Percentiles rank a stretch among this genome's conserved stretches.
Conservation (phyloP, 2,797 vertebrate species). For the Poeciliopsis gracilis region DNA sequence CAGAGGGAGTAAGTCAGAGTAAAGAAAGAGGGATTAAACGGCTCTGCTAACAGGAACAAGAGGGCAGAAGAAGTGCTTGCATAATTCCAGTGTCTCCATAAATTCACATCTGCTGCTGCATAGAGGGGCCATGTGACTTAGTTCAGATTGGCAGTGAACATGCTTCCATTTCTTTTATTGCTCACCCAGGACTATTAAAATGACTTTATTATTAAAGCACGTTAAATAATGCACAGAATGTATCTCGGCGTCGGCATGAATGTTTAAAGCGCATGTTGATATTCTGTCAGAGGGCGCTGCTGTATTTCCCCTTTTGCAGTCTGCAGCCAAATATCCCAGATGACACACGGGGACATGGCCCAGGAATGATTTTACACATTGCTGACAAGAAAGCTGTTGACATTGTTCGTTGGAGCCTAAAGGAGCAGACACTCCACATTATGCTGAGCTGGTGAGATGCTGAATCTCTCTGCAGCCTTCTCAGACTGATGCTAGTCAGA, state of each 20-base stretch:
- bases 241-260: conserved; percentile 17
- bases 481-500: conserved; percentile 63
- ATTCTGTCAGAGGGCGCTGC: background rate
- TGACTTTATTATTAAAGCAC: conserved; percentile 35
- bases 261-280: conserved; percentile 26
- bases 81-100: conserved; percentile 54
- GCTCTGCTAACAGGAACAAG: conserved; percentile 35
- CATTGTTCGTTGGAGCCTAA: conserved; percentile 60
- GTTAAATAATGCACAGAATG: conserved; percentile 47
- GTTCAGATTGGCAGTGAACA: conserved; percentile 31
- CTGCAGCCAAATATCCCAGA: conserved; percentile 35
- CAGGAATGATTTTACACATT: conserved; percentile 52
- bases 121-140: background rate
- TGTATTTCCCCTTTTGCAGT: conserved; percentile 16
- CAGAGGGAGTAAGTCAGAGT: conserved; percentile 20
- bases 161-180: conserved; percentile 44
- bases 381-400: conserved; percentile 61
- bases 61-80: conserved; percentile 46
- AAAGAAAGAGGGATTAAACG: conserved; percentile 40
- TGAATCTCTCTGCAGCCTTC: conserved; percentile 63
- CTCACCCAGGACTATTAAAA: conserved; percentile 52
- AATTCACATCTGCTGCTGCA: conserved; percentile 54
- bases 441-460: conserved; percentile 71
- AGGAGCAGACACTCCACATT: conserved; percentile 48
- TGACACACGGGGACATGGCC: conserved; percentile 32